Base-by-base conservation (phyloP, 2,888 invertebrate species). In the Acanthosepion esculentum region DNA sequence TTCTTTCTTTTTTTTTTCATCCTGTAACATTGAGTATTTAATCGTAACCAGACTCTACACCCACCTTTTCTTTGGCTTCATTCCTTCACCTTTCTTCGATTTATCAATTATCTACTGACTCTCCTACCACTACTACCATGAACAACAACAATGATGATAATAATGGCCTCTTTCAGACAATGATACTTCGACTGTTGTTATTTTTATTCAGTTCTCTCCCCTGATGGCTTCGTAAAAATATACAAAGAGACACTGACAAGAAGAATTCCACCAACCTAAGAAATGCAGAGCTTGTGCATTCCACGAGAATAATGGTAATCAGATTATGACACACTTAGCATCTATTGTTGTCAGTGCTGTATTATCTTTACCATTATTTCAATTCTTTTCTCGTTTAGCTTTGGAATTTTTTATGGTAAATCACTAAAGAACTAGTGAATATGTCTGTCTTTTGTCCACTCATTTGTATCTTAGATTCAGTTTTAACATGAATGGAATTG, bases 281-380 rank as follows among this genome's bases (percentile, higher is more conserved):
- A 78, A 78, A 78, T 78, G 78, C n/a, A n/a, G n/a, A 78, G 78
- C 78, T 78, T 78, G n/a, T 78, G 78, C 78, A 78, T 78, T 78
- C 78, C 33, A n/a, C 15, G n/a, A 78, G 78, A 78, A 78, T 78
- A 78, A 78, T 33, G 78, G n/a, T n/a, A 78, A 78, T 78, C n/a
- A n/a, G 78, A 78, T 78, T 78, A 33, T 78, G 18, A 78, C 78
- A 78, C 33, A 78, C 33, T 78, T 78, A 78, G 78, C 78, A 15
- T 78, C 78, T 78, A 78, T 78, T 78, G 78, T 78, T 23, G 78
- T 78, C n/a, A 33, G 78, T 5, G 78, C n/a, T 18, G n/a, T 33
- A 78, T 78, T 33, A 78, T 78, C 78, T 78, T 78, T 78, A 78
- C 33, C 59, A 23, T 59, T 59, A 23, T 59, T 33, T 78, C 33